Evolutionary conservation across 1,140 invertebrate species (phyloP).

Genomic region (Eupristina koningsbergeri): DNA sequence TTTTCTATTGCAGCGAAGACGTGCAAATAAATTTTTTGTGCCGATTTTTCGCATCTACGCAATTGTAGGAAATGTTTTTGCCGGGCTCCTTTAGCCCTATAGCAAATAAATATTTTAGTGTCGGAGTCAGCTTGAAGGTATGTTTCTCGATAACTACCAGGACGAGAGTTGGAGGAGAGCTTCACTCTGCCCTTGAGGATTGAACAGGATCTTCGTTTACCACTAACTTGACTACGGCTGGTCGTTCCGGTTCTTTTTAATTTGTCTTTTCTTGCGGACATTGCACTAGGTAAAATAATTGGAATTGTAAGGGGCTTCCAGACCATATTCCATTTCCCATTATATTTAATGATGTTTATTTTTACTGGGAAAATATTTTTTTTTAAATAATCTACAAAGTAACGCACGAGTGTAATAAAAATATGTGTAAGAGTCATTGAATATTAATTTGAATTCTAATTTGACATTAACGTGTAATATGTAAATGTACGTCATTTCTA

Average conservation of each 20-base stretch:
- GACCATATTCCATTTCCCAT: background rate
- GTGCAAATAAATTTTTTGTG: background rate
- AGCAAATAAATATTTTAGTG: slow-evolving; percentile 34
- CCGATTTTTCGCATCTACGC: background rate
- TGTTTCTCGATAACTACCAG: slow-evolving; percentile 24
- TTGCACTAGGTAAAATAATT: slow-evolving; percentile 2
- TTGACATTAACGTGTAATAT: background rate
- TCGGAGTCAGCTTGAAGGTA: background rate
- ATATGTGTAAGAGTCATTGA: background rate
- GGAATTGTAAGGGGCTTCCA: background rate
- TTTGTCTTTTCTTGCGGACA: slow-evolving; percentile 33
- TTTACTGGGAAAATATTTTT: background rate
- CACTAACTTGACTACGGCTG: slow-evolving; percentile 16
- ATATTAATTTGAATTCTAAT: background rate
- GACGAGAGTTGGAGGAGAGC: background rate
- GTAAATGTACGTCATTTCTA: background rate
- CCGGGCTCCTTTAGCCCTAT: background rate
- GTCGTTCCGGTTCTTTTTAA: slow-evolving; percentile 44
- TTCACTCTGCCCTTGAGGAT: slow-evolving; percentile 36
- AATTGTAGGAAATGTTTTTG: background rate
- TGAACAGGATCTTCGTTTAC: slow-evolving; percentile 43
- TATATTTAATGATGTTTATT: background rate
- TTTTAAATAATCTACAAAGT: background rate
- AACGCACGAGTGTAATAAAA: background rate
- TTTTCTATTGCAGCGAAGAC: background rate